phyloP scores from a whole-genome alignment of 2,113 vertebrate genomes.

The Sigmodon hispidus region DNA sequence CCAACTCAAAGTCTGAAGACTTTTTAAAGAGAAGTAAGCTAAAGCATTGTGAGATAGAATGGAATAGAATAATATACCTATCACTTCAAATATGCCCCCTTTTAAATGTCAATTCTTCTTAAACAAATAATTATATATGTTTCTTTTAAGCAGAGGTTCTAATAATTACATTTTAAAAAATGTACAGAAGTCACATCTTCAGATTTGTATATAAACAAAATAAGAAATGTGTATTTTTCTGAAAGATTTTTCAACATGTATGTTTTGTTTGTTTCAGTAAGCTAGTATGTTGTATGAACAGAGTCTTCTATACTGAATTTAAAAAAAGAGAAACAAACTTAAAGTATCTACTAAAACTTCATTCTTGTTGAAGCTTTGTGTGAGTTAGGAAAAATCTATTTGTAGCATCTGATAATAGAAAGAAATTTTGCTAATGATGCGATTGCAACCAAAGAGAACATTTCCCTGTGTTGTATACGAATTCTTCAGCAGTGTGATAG shows the following conservation, averaged over 20 bases:
- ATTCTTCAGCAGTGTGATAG: neutral
- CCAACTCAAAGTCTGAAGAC: neutral
- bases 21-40: neutral
- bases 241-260: neutral
- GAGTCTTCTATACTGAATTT: neutral
- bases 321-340: conserved; percentile 5
- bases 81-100: neutral
- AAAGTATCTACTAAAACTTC: conserved; percentile 27
- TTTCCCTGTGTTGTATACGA: neutral
- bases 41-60: neutral
- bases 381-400: neutral
- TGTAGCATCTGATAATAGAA: neutral
- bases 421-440: neutral
- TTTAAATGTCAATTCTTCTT: conserved; percentile 12
- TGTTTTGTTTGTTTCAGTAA: neutral
- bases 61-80: neutral
- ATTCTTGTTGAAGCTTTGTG: conserved; percentile 2
- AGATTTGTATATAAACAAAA: conserved; percentile 49
- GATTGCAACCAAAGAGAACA: neutral
- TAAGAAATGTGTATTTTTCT: conserved; percentile 16
- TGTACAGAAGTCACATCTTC: neutral
- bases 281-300: neutral
- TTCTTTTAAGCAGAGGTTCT: neutral
- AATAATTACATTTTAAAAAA: neutral
- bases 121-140: conserved; percentile 14